Evolutionary conservation across 2,797 vertebrate species (phyloP), one percentile per base, ranked within the genome.

Genomic region (Chiloscyllium punctatum): DNA sequence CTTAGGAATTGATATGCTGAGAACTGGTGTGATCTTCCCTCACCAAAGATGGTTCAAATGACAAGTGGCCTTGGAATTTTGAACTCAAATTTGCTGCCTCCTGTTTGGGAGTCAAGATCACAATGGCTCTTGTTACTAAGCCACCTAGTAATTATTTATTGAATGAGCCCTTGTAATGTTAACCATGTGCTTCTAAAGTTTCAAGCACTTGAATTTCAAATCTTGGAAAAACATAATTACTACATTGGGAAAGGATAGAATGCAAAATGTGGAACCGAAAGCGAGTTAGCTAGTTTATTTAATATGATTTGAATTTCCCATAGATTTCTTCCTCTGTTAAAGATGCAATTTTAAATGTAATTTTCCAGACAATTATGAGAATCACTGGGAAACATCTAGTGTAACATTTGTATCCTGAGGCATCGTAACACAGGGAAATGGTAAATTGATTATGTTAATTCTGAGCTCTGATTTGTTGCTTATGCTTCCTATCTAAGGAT

Each of bases 361-460:
- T 92, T 92, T 68, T 69, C 90, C 37, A 69, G 21, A 23, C 62
- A 42, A 92, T 92, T 92, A 42, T 23, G n/a, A 68, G 9, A 68
- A n/a, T n/a, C n/a, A n/a, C 42, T 9, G 37, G 69, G 66, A 69
- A 92, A 92, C 66, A 92, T 92, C 90, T 66, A 69, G 66, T 92
- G n/a, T 48, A 92, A 23, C 9, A 69, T 68, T 18, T 92, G 90
- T 69, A n/a, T 53, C 90, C 66, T 37, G 66, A 69, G 66, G 62
- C 18, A 92, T 15, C 66, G 68, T 25, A 37, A n/a, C 88, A 23
- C 33, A 23, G 16, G 23, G 3, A 69, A 92, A 69, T 69, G 9
- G 66, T 68, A 92, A 37, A 69, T 92, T 68, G n/a, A 91, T 91
- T 91, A 68, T 66, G 88, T 6, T 90, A 90, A 90, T 87, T 87